A percentile compares a stretch with the other conserved stretches of the same genome.
Evolutionary conservation across 2,888 invertebrate species (phyloP).

Genomic region (Brachylomia viminalis): DNA sequence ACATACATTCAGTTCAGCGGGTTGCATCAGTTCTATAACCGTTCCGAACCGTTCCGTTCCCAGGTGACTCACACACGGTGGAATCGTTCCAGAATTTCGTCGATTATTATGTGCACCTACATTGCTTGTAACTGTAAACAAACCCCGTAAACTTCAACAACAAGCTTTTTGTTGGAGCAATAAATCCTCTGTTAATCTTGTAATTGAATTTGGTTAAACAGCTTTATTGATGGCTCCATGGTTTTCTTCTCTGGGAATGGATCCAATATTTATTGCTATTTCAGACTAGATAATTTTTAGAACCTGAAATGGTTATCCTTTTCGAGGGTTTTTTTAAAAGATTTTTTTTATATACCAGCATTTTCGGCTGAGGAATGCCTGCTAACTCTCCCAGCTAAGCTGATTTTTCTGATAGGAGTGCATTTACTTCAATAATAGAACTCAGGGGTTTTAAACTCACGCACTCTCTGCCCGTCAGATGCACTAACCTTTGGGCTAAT

Average conservation of each 20-base stretch:
- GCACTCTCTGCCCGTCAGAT: neutral
- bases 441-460: neutral
- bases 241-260: neutral
- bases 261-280: neutral
- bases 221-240: slow-evolving; percentile 7
- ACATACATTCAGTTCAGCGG: slow-evolving; percentile 72
- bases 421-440: neutral
- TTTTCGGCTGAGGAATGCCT: neutral
- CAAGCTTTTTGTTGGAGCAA: slow-evolving; percentile 33
- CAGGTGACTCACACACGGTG: slow-evolving; percentile 85
- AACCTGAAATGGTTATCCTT: no score
- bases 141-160: slow-evolving; percentile 40
- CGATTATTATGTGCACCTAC: slow-evolving; percentile 64
- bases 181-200: slow-evolving; percentile 27
- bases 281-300: neutral
- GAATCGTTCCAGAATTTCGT: slow-evolving; percentile 83
- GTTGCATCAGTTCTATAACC: slow-evolving; percentile 86
- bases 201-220: slow-evolving; percentile 20
- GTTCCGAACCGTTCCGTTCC: slow-evolving; percentile 59
- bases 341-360: neutral
- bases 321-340: neutral
- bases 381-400: neutral
- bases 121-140: slow-evolving; percentile 62
- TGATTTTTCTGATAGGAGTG: neutral
- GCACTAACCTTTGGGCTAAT: neutral